Conservation (phyloP, 2,113 vertebrate species). For the Leucoraja erinaceus region DNA sequence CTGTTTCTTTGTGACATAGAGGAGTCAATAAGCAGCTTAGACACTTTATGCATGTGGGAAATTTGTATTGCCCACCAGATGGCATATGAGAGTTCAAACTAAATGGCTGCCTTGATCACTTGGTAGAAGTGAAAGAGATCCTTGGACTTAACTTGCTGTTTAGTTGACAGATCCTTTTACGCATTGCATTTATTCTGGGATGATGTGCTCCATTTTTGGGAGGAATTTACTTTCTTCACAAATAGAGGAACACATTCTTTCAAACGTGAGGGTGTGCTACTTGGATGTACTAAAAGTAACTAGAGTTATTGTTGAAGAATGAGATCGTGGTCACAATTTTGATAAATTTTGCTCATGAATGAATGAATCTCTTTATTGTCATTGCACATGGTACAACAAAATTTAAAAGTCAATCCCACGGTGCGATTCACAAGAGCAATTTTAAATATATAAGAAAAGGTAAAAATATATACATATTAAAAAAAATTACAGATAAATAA, state of each 20-base stretch:
- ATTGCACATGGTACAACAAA: too few relatives aligned
- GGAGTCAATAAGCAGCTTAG: background rate
- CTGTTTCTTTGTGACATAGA: background rate
- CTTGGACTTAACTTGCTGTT: background rate
- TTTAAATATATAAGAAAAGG: too few relatives aligned
- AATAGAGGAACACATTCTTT: background rate
- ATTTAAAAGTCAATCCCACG: too few relatives aligned
- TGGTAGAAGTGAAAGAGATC: background rate
- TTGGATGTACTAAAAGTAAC: background rate
- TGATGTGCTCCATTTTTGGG: background rate
- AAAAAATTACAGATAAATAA: too few relatives aligned
- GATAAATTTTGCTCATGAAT: conserved; percentile 1
- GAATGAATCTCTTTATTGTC: too few relatives aligned
- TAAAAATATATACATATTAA: too few relatives aligned
- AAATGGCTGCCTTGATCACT: background rate
- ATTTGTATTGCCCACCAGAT: background rate
- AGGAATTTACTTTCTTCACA: background rate
- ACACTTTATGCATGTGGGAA: too few relatives aligned
- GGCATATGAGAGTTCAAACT: background rate
- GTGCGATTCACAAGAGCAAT: too few relatives aligned
- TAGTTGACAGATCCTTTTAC: background rate
- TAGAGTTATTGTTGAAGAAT: background rate
- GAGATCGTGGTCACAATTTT: background rate
- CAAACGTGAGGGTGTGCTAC: background rate
- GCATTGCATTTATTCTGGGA: background rate